Evolutionary conservation across 2,113 vertebrate genomes (phyloP).

Genomic region (Aphyosemion australe): DNA sequence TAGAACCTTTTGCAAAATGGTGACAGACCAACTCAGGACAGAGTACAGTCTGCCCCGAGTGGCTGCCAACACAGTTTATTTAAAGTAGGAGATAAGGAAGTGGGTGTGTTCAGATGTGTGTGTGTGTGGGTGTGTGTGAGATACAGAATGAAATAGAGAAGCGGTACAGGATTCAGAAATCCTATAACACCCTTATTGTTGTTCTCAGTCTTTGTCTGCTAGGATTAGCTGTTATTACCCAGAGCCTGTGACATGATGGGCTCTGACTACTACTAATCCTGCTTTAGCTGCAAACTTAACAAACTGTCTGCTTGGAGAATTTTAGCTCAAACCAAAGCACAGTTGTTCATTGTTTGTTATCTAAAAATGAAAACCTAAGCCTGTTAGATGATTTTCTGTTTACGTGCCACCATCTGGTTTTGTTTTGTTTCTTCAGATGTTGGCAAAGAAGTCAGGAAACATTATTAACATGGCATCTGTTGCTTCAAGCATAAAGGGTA

Average conservation of each 20-base stretch:
- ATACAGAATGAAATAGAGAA: no score
- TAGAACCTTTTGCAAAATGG: no score
- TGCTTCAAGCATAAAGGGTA: conserved; percentile 95
- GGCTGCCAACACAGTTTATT: no score
- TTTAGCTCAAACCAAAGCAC: not conserved
- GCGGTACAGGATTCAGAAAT: no score
- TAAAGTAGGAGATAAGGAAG: no score
- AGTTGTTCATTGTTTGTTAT: not conserved
- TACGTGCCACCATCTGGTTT: not conserved
- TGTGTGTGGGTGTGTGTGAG: no score
- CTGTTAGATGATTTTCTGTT: not conserved
- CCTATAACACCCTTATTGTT: conserved; percentile 56
- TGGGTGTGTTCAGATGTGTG: no score
- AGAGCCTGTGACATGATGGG: conserved; percentile 60
- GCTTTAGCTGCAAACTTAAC: conserved; percentile 52
- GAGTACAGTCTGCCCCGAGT: no score
- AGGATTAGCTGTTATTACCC: conserved; percentile 66
- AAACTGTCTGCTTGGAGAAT: conserved; percentile 26
- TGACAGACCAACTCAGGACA: no score
- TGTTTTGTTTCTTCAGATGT: conserved; percentile 83
- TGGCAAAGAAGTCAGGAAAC: conserved; percentile 89
- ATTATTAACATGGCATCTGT: conserved; percentile 98
- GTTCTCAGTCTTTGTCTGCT: conserved; percentile 44
- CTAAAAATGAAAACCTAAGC: not conserved
- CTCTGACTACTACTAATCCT: conserved; percentile 64